These are phyloP conservation scores for Notarius lentiginosus DNA, from an alignment of 2,113 vertebrate genomes.

Conservation along the genomic window DNA sequence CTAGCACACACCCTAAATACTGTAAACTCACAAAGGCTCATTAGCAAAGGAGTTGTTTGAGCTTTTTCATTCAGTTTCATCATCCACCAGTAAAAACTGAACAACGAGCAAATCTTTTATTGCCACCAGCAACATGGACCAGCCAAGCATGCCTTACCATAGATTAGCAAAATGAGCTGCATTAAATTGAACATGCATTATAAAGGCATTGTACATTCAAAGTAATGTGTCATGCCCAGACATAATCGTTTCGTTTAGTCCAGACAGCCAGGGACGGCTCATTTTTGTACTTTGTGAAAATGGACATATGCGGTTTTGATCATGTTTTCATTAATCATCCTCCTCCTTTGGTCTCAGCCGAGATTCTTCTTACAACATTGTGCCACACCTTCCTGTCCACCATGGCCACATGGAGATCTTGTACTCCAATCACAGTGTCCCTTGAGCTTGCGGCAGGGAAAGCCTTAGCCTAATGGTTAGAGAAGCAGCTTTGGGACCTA, in stretches of 20 bases:
- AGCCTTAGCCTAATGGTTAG: too few relatives aligned
- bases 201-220: not conserved
- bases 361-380: too few relatives aligned
- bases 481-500: too few relatives aligned
- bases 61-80: not conserved
- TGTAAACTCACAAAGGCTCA: not conserved
- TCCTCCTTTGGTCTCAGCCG: too few relatives aligned
- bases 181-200: not conserved
- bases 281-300: not conserved
- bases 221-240: not conserved
- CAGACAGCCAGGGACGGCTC: not conserved
- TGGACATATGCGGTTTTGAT: not conserved
- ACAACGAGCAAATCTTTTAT: not conserved
- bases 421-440: too few relatives aligned
- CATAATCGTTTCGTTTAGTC: not conserved
- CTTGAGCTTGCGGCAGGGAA: too few relatives aligned
- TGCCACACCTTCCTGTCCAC: too few relatives aligned
- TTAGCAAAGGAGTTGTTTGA: not conserved
- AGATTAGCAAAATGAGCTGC: not conserved
- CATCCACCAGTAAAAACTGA: not conserved
- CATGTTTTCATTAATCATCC: not conserved
- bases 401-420: too few relatives aligned
- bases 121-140: not conserved
- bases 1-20: not conserved
- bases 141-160: not conserved